Evolutionary conservation across 2,113 vertebrate species (phyloP).

Genomic region (Podarcis muralis): DNA sequence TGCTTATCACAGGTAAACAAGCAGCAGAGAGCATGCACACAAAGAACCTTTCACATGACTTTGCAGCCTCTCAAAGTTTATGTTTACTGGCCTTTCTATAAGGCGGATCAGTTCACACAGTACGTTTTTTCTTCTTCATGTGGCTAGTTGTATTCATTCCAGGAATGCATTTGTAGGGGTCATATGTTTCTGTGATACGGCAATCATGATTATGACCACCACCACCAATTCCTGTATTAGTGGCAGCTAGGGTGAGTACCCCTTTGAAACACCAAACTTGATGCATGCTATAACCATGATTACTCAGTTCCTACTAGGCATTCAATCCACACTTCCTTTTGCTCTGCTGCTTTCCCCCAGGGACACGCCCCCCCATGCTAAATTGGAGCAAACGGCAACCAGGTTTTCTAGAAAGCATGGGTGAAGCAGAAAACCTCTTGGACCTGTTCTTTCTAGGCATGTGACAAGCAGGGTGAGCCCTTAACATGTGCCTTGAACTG

Average conservation of each 20-base stretch:
- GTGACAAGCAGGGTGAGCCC: no score
- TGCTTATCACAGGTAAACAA: background rate
- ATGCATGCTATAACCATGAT: background rate
- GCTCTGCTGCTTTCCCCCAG: no score
- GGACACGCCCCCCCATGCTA: no score
- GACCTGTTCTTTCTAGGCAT: no score
- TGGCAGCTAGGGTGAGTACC: background rate
- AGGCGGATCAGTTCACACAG: background rate
- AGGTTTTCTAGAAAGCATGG: no score
- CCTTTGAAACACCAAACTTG: background rate
- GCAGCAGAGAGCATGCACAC: background rate
- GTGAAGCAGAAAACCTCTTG: no score
- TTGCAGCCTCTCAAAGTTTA: background rate
- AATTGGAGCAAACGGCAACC: no score
- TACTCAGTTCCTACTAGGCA: background rate
- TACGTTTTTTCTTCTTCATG: background rate
- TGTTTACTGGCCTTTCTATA: background rate
- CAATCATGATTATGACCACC: background rate
- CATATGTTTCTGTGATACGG: background rate
- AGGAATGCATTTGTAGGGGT: background rate
- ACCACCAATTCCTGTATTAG: background rate
- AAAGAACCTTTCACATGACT: background rate
- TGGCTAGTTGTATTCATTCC: background rate
- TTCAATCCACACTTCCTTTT: background rate
- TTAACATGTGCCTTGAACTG: background rate